Evolutionary conservation across 2,113 vertebrate genomes (phyloP), one percentile per base, ranked within the genome.

Genomic region (Coryphaenoides rupestris): DNA sequence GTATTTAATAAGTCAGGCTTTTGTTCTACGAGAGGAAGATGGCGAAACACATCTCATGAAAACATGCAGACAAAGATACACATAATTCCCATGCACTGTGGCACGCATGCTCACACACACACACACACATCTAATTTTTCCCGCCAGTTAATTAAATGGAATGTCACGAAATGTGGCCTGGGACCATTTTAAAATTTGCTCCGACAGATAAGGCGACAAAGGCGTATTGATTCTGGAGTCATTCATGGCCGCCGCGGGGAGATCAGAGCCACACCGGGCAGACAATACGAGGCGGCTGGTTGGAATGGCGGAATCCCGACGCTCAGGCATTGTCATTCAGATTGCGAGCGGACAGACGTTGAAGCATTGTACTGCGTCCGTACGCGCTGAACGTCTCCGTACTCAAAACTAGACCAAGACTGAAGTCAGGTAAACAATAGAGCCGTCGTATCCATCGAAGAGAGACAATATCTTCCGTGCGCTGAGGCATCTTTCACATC

Each of bases 141-240:
- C 47, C 72, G n/a, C n/a, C 58, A 73, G 80, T 82, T 76, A 83
- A 80, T 76, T 61, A 65, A 81, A 78, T 47, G 62, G 61, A 79
- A 13, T 53, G 59, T 45, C 24, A 59, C 58, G 63, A 79, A 81
- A 80, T 69, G 76, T 62, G 68, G n/a, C 80, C 62, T 19, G 2
- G 26, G 71, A 76, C 58, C 16, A 17, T 74, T 79, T 79, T 70
- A 22, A 79, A 79, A 82, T 78, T 70, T 71, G 70, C 79, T 81
- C 72, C 76, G 70, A 82, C 59, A 53, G 70, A 81, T 73, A 75
- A 75, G 66, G 68, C 70, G 60, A 82, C 68, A 78, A 84, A 79
- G 69, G 56, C 33, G 3, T 0, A 62, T 19, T 66, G 60, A 72
- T 76, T 81, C 17, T 74, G 65, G 54, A 66, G 62, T 21, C 58